Conservation (phyloP, 2,888 invertebrate species). For the Ormyrus thymus region DNA sequence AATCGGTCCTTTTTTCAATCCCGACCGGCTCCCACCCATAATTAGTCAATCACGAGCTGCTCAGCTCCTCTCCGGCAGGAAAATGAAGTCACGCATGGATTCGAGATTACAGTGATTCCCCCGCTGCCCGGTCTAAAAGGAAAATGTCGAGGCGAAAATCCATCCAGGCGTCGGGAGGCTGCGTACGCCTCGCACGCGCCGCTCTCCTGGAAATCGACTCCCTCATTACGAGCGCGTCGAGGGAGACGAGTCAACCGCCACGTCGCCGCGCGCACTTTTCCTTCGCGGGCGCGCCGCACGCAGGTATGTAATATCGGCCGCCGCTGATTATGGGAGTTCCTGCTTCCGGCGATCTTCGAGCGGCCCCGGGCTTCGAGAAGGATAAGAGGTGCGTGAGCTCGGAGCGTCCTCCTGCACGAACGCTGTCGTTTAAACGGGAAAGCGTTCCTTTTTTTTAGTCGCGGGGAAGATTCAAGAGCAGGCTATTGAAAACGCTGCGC, state of each 20-base stretch:
- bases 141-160: conserved; percentile 8
- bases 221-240: background rate
- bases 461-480: too few species aligned
- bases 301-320: background rate
- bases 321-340: conserved; percentile 35
- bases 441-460: too few species aligned
- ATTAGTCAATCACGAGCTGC: conserved; percentile 36
- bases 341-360: conserved; percentile 41
- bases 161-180: background rate
- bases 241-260: conserved; percentile 6
- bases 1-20: conserved; percentile 12
- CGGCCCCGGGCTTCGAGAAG: too few species aligned
- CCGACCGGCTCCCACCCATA: conserved; percentile 32
- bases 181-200: background rate
- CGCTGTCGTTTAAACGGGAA: too few species aligned
- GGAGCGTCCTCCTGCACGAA: too few species aligned
- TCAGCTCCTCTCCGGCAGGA: background rate
- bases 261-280: background rate
- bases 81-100: conserved; percentile 50
- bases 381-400: too few species aligned
- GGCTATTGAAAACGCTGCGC: too few species aligned
- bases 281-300: background rate
- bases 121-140: background rate
- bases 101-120: conserved; percentile 46
- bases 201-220: conserved; percentile 20